Percentiles rank a stretch among this genome's conserved stretches.
These are phyloP conservation scores for Aphidoletes aphidimyza DNA, from an alignment of 2,888 invertebrate species.

Conservation along the genomic window DNA sequence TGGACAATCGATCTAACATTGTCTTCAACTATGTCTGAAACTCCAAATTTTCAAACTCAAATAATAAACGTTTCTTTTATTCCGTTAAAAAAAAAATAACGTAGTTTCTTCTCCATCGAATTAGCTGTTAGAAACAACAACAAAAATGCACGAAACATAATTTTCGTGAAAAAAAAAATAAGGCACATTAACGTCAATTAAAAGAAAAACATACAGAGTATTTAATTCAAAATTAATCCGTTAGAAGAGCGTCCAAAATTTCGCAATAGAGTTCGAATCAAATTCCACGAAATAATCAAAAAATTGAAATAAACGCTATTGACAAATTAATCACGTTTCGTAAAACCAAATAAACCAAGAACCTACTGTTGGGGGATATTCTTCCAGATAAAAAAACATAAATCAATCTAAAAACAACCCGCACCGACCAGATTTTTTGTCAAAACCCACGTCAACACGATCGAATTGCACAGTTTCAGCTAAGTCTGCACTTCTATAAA, in stretches of 20 bases:
- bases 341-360: background rate
- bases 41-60: background rate
- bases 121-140: background rate
- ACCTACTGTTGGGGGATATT: background rate
- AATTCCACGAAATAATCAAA: background rate
- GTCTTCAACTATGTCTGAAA: background rate
- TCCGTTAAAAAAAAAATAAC: too few relatives aligned
- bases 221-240: background rate
- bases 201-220: background rate
- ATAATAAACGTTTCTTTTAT: too few relatives aligned
- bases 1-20: too few relatives aligned
- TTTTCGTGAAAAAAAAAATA: background rate
- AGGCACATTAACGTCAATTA: conserved; percentile 20
- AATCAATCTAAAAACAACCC: background rate
- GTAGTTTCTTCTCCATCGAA: conserved; percentile 1
- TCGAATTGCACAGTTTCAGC: conserved; percentile 18
- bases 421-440: background rate
- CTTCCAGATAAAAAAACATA: background rate
- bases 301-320: background rate
- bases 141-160: background rate
- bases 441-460: background rate
- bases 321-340: background rate
- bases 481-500: background rate
- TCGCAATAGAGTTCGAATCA: background rate
- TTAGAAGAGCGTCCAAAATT: background rate